Conservation (phyloP, 1,140 invertebrate genomes). For the Zaprionus kolodkinae region DNA sequence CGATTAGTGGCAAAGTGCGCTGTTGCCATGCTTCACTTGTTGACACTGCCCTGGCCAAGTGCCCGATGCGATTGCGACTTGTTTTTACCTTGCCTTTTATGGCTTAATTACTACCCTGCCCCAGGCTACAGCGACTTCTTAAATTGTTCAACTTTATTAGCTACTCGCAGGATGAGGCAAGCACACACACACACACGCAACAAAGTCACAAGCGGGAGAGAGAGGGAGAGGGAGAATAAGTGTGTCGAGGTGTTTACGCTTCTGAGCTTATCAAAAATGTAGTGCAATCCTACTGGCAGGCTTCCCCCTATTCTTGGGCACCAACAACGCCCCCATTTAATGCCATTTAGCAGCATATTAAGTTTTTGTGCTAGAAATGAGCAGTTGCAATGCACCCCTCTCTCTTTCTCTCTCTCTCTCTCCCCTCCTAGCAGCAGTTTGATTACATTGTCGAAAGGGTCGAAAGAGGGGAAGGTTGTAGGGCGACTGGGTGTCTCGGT, state of each 20-base stretch:
- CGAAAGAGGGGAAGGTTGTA: neutral
- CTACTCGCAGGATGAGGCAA: slow-evolving; percentile 23
- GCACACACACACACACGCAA: slow-evolving; percentile 3
- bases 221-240: neutral
- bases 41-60: slow-evolving; percentile 17
- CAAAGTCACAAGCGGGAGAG: slow-evolving; percentile 9
- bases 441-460: slow-evolving; percentile 63
- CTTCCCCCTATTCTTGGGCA: neutral
- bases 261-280: slow-evolving; percentile 66
- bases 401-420: neutral
- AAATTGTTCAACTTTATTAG: slow-evolving; percentile 62
- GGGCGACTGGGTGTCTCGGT: neutral
- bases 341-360: slow-evolving; percentile 81
- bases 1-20: slow-evolving; percentile 49
- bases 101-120: slow-evolving; percentile 41
- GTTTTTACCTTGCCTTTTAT: slow-evolving; percentile 53
- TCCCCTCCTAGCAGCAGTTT: too few species aligned
- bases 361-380: slow-evolving; percentile 78
- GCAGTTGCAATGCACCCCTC: slow-evolving; percentile 44
- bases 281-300: slow-evolving; percentile 24
- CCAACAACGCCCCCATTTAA: slow-evolving; percentile 46
- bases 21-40: slow-evolving; percentile 51
- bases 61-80: neutral
- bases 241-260: slow-evolving; percentile 68
- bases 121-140: slow-evolving; percentile 28